Evolutionary conservation across 2,797 vertebrate species (phyloP).

Genomic region (Siniperca obscura): DNA sequence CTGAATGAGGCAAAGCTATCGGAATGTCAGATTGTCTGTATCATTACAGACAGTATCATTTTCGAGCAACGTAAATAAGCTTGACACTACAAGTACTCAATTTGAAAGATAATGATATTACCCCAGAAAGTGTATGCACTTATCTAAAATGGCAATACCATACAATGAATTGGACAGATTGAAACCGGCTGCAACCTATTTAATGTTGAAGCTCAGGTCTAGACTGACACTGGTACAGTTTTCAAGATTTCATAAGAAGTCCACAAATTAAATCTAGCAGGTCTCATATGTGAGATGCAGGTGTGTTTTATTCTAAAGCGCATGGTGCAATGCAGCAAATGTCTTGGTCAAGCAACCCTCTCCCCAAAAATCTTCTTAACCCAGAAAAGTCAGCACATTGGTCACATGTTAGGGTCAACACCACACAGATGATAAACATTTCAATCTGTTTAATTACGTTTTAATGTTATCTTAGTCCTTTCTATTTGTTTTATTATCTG

Average conservation of each 20-base stretch:
- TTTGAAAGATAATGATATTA: conserved; percentile 64
- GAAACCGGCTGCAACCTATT: conserved; percentile 12
- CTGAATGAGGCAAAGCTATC: conserved; percentile 57
- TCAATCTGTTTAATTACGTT: conserved; percentile 1
- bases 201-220: conserved; percentile 6
- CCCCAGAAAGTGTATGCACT: conserved; percentile 26
- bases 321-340: conserved; percentile 56
- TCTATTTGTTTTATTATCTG: conserved; percentile 30
- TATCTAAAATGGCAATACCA: conserved; percentile 32
- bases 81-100: conserved; percentile 53
- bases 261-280: not conserved
- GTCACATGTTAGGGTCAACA: not conserved
- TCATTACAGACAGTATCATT: conserved; percentile 46
- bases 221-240: conserved; percentile 1
- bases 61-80: conserved; percentile 43
- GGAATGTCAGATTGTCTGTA: conserved; percentile 43
- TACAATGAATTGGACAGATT: conserved; percentile 23
- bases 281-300: not conserved
- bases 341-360: conserved; percentile 20
- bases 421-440: not conserved
- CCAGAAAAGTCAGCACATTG: too few relatives aligned
- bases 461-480: conserved; percentile 2
- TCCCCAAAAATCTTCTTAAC: not conserved
- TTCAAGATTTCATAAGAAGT: conserved; percentile 39
- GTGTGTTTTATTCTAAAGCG: conserved; percentile 23